Evolutionary conservation across 2,888 invertebrate genomes (phyloP).

Genomic region (Sphecodes monilicornis): DNA sequence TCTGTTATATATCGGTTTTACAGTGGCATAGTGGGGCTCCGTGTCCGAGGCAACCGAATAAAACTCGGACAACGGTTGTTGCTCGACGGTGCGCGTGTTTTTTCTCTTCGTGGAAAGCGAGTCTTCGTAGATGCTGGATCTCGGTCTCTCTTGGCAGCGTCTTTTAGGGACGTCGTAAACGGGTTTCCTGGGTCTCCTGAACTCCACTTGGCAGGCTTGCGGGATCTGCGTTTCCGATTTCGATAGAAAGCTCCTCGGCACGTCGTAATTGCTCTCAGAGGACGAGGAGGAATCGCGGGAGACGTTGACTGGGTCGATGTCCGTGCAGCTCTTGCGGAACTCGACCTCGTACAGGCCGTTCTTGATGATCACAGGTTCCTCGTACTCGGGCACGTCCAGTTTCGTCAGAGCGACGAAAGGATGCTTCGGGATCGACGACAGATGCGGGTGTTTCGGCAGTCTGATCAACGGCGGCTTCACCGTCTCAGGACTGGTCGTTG

Average conservation of each 20-base stretch:
- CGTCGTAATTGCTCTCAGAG: constrained; percentile 62
- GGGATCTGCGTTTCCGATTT: constrained; percentile 64
- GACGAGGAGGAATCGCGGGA: not conserved
- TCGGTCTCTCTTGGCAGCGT: constrained; percentile 52
- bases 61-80: constrained; percentile 17
- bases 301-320: not conserved
- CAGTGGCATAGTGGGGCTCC: constrained; percentile 64
- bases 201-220: not conserved
- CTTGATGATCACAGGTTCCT: constrained; percentile 27
- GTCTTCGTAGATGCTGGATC: constrained; percentile 71
- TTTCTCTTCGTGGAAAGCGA: constrained; percentile 65
- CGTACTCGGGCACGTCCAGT: constrained; percentile 15
- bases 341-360: constrained; percentile 63
- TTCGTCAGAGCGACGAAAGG: constrained; percentile 63
- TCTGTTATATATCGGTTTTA: constrained; percentile 65
- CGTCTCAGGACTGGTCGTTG: not conserved
- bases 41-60: constrained; percentile 44
- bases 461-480: not conserved
- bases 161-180: constrained; percentile 69
- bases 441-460: constrained; percentile 41
- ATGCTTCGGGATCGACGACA: constrained; percentile 64
- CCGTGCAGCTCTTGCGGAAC: constrained; percentile 49
- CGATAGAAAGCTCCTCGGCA: constrained; percentile 65
- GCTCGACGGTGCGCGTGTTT: constrained; percentile 17
- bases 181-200: not conserved